Evolutionary conservation across 2,888 invertebrate genomes (phyloP).

Genomic region (Serripes groenlandicus): DNA sequence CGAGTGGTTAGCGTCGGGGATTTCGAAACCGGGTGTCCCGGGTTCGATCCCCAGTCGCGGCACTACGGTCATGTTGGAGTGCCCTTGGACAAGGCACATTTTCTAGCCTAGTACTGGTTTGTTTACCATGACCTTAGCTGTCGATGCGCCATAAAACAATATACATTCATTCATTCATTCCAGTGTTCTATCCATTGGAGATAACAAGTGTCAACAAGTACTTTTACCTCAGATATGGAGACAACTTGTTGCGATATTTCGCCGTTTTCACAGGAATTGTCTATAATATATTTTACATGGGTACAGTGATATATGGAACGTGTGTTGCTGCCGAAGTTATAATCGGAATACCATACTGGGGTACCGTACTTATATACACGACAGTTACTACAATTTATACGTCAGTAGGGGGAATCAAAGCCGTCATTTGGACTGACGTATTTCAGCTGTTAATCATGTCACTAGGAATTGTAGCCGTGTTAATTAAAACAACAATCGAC

Average conservation of each 20-base stretch:
- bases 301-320: slow-evolving; percentile 36
- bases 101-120: no score
- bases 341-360: slow-evolving; percentile 43
- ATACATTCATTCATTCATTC: no score
- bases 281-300: slow-evolving; percentile 38
- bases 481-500: slow-evolving; percentile 28
- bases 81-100: no score
- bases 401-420: slow-evolving; percentile 46
- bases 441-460: slow-evolving; percentile 46
- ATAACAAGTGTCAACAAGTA: slow-evolving; percentile 49
- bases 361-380: slow-evolving; percentile 43
- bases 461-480: slow-evolving; percentile 39
- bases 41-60: no score
- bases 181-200: slow-evolving; percentile 34
- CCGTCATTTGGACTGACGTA: slow-evolving; percentile 55
- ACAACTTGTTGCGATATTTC: slow-evolving; percentile 24
- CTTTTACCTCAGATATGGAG: slow-evolving; percentile 33
- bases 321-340: slow-evolving; percentile 39
- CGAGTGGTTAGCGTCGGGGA: no score
- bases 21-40: no score
- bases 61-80: no score
- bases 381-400: slow-evolving; percentile 44
- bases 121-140: no score
- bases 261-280: slow-evolving; percentile 13
- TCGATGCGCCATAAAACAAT: no score